Evolutionary conservation across 2,888 invertebrate species (phyloP), one percentile per base, ranked within the genome.

Genomic region (Drosophila anceps): DNA sequence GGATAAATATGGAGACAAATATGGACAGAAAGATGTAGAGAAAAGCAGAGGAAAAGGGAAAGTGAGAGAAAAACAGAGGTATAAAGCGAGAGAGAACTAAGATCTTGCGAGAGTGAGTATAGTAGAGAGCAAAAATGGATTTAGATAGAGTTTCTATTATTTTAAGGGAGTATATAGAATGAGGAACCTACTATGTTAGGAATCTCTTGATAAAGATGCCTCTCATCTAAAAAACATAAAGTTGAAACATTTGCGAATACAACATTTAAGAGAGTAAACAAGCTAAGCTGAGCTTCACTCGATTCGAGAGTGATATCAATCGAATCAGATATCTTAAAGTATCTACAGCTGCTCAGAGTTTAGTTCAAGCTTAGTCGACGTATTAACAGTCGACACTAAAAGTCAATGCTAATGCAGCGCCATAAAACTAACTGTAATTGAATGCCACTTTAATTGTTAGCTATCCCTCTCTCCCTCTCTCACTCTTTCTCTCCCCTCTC

Each of bases 381-480:
- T 27, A 46, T 27, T 29, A 9, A 4, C 9, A 46, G 35, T 29
- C 24, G 18, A 24, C 37, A 39, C 13, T 63, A 15, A 60, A 57
- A 57, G 44, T 48, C 48, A 50, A 33, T 58, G 44, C 6, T 51
- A 51, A 51, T 43, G 46, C 27, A 59, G 43, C 41, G 9, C 13
- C 13, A 31, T 41, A 15, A 43, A 20, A 43, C 41, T 57, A 57
- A 64, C 50, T 27, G 31, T 37, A 54, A 67, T 20, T n/a, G 27
- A 57, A 13, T 2, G 24, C 18, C 51, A 33, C 72, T 61, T 61
- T 73, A 73, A 73, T 73, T 73, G 41, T 29, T 18, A 51, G 57
- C 18, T 68, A 35, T 62, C 13, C 1, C 13, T 44, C 6, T 10
- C 10, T 0, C 13, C 12, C 24, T 12, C 18, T 6, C 44, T 20